A percentile compares a stretch with the other conserved stretches of the same genome.
Evolutionary conservation across 2,888 invertebrate species (phyloP).

Genomic region (Ferdinandea cuprea): DNA sequence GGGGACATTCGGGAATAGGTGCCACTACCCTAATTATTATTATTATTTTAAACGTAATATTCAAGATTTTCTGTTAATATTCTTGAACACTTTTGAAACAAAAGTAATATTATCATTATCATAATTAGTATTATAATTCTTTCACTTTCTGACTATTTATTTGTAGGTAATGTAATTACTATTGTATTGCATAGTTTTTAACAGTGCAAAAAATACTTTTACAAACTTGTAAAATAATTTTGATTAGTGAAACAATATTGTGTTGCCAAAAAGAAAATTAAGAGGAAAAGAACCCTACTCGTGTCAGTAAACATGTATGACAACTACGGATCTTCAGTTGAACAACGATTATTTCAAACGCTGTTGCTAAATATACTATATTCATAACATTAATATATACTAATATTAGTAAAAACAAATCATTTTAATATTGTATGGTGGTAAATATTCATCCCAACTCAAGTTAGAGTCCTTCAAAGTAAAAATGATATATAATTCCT

Average conservation of each 20-base stretch:
- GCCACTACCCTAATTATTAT: conserved; percentile 18
- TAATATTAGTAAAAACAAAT: conserved; percentile 58
- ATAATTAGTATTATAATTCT: conserved; percentile 15
- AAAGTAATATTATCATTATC: conserved; percentile 39
- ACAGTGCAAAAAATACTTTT: conserved; percentile 51
- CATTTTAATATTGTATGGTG: too few species aligned
- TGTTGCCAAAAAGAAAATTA: conserved; percentile 4
- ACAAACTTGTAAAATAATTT: conserved; percentile 2
- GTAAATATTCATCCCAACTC: too few species aligned
- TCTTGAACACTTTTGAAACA: conserved; percentile 43
- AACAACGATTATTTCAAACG: conserved; percentile 27
- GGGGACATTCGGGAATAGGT: too few species aligned
- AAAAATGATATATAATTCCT: too few species aligned
- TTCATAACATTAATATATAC: conserved; percentile 58
- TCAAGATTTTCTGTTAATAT: conserved; percentile 65
- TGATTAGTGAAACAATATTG: conserved; percentile 20
- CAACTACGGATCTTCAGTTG: neutral
- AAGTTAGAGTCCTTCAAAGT: too few species aligned
- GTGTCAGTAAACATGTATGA: neutral
- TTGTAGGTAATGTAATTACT: neutral
- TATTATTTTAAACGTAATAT: conserved; percentile 38
- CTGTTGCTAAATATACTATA: conserved; percentile 42
- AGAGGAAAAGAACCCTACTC: neutral
- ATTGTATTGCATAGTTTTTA: conserved; percentile 35
- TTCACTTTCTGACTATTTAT: conserved; percentile 22